Conservation (phyloP, 1,140 invertebrate species). For the Drosophila gunungcola region DNA sequence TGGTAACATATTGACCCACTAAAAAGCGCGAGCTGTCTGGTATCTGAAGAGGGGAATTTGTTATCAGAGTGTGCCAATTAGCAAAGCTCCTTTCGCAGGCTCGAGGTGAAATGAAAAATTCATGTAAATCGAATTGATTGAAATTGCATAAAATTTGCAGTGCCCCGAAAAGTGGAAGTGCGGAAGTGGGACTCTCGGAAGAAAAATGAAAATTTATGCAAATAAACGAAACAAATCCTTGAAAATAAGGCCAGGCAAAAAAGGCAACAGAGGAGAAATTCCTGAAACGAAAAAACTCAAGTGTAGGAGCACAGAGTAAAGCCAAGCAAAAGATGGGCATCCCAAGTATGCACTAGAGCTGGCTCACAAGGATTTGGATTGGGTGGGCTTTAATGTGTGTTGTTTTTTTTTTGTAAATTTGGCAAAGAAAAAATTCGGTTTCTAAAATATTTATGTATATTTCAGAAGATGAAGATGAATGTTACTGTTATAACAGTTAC, state of each 20-base stretch:
- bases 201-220: constrained; percentile 80
- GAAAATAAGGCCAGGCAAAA: constrained; percentile 49
- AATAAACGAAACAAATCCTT: constrained; percentile 82
- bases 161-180: constrained; percentile 13
- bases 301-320: constrained; percentile 26
- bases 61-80: constrained; percentile 58
- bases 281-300: constrained; percentile 53
- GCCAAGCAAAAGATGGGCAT: constrained; percentile 57
- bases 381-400: background rate
- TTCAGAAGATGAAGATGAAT: constrained; percentile 12
- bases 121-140: constrained; percentile 81
- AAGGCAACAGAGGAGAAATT: constrained; percentile 43
- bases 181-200: constrained; percentile 1
- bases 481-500: constrained; percentile 5
- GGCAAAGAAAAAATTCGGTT: constrained; percentile 4
- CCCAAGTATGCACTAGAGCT: constrained; percentile 44
- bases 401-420: constrained; percentile 2
- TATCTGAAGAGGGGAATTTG: constrained; percentile 56
- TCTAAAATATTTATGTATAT: constrained; percentile 37
- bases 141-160: constrained; percentile 78
- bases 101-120: constrained; percentile 57
- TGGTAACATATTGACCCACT: constrained; percentile 95
- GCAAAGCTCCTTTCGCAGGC: constrained; percentile 9
- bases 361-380: constrained; percentile 10
- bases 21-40: constrained; percentile 89